Base-by-base conservation (phyloP, 2,797 vertebrate species). In the Falco columbarius region DNA sequence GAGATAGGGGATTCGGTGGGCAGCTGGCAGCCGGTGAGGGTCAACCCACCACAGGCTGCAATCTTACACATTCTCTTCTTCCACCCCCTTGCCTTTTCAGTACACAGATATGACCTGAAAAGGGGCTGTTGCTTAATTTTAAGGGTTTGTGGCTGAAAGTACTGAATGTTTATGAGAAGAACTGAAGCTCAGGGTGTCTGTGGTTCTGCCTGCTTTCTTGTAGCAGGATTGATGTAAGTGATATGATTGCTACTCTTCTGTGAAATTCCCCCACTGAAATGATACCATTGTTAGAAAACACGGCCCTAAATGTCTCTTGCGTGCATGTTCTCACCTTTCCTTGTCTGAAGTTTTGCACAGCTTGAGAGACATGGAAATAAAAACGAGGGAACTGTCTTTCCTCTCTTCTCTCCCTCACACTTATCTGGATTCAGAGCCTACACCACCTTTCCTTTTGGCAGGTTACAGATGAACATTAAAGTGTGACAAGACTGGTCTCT, bases 401-500 rank as follows among this genome's bases (percentile, higher is more conserved):
- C 10, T 81, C 27, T 71, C 21, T 56, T 59, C 7, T 70, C 21
- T 67, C 11, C 30, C 4, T 76, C 24, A 54, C 12, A 16, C 8
- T 62, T 11, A 27, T 66, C 61, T 75, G 40, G 61, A 93, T 55
- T 68, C 17, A 44, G 13, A 46, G 29, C 10, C 34, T n/a, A 6
- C 6, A 67, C 77, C 5, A 14, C 22, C 21, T 85, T 91, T 85
- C 10, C 20, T 81, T 89, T 67, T 21, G 54, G 32, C 13, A 40
- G 15, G 34, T 62, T 87, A 46, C 22, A 55, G 47, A 51, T 14
- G 30, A 85, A 61, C 23, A 36, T 26, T 19, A 24, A 91, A 77
- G 40, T 91, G 58, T 30, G 58, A 92, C 82, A 94, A 96, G 82
- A 59, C 81, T 96, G 93, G 93, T 95, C 94, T 92, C 98, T 98